phyloP scores from a whole-genome alignment of 2,888 invertebrate genomes.

The Agriotes lineatus region DNA sequence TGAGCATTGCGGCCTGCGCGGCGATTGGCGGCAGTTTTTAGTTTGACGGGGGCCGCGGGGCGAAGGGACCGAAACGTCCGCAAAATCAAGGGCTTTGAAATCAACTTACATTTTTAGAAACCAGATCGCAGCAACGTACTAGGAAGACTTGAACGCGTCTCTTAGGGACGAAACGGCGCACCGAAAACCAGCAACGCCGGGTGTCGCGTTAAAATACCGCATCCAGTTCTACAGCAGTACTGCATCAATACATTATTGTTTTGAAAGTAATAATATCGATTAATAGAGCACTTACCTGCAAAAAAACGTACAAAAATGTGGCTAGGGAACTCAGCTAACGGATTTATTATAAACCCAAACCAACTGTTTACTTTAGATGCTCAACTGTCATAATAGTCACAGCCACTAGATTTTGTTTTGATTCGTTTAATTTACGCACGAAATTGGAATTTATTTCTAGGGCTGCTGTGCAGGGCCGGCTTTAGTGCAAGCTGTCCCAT shows the following conservation, averaged over 20 bases:
- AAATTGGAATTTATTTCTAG: no score
- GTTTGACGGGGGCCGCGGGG: conserved; percentile 37
- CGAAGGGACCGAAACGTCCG: conserved; percentile 57
- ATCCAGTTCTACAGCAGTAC: neutral
- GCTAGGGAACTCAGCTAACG: conserved; percentile 4
- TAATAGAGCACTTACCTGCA: conserved; percentile 12
- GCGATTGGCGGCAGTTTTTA: conserved; percentile 26
- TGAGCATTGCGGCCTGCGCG: conserved; percentile 53
- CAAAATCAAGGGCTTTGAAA: conserved; percentile 45
- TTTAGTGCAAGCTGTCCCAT: no score
- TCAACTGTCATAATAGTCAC: conserved; percentile 11
- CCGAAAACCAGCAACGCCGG: neutral
- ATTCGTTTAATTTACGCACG: neutral
- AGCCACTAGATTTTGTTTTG: conserved; percentile 7
- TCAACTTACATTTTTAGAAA: conserved; percentile 6
- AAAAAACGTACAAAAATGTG: conserved; percentile 29
- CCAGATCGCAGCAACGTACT: conserved; percentile 7
- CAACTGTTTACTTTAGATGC: conserved; percentile 15
- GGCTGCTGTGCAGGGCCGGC: no score
- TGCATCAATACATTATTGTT: neutral
- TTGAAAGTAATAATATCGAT: conserved; percentile 2
- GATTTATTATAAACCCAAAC: conserved; percentile 18
- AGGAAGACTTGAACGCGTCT: neutral
- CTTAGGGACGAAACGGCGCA: neutral
- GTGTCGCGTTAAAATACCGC: neutral